Conservation (phyloP, 2,888 invertebrate genomes). For the Catocala fraxini region DNA sequence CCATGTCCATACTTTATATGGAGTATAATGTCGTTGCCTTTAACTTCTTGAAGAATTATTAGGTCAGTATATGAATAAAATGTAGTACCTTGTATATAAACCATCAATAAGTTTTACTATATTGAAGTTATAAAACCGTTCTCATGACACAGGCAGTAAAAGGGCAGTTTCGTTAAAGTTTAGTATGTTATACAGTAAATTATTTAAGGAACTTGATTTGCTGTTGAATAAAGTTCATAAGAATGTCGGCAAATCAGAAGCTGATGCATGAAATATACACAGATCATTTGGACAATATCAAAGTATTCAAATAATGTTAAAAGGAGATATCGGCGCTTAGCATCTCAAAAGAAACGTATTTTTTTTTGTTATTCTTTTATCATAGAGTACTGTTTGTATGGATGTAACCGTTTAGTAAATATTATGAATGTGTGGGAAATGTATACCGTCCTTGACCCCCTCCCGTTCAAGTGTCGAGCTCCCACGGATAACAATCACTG, state of each 20-base stretch:
- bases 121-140: neutral
- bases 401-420: slow-evolving; percentile 40
- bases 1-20: too few relatives aligned
- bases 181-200: neutral
- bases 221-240: neutral
- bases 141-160: neutral
- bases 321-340: too few relatives aligned
- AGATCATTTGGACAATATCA: too few relatives aligned
- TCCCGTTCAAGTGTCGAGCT: slow-evolving; percentile 51
- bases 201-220: neutral
- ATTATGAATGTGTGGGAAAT: slow-evolving; percentile 67
- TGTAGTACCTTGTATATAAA: too few relatives aligned
- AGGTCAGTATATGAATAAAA: too few relatives aligned
- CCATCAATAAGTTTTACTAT: neutral
- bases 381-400: slow-evolving; percentile 12
- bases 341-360: neutral
- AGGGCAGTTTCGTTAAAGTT: slow-evolving; percentile 10
- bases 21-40: too few relatives aligned
- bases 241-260: too few relatives aligned
- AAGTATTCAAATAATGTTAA: too few relatives aligned
- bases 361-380: slow-evolving; percentile 3
- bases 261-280: too few relatives aligned
- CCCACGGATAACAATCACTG: slow-evolving; percentile 73
- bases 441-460: slow-evolving; percentile 70
- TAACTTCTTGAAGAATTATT: too few relatives aligned